These are phyloP conservation scores for Drosophila repleta DNA, from an alignment of 1,140 invertebrate genomes.

Conservation along the genomic window DNA sequence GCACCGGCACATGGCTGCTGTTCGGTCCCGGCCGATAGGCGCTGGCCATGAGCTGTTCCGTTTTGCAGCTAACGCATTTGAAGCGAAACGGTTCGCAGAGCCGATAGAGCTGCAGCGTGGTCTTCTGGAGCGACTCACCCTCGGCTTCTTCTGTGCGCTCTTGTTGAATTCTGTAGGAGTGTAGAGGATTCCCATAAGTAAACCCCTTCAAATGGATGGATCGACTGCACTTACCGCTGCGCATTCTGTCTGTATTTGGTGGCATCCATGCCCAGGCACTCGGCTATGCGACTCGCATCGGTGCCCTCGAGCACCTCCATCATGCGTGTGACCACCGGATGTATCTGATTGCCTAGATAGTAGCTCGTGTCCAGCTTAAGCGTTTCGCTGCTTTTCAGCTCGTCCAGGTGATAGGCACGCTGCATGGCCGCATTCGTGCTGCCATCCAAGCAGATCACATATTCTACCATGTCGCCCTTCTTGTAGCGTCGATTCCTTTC, in stretches of 20 bases:
- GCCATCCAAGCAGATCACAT: slow-evolving; percentile 97
- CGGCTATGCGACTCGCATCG: slow-evolving; percentile 94
- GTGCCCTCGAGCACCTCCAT: slow-evolving; percentile 98
- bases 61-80: slow-evolving; percentile 86
- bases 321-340: slow-evolving; percentile 96
- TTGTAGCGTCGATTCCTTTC: slow-evolving; percentile 92
- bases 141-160: slow-evolving; percentile 65
- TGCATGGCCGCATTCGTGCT: slow-evolving; percentile 92
- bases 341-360: slow-evolving; percentile 94
- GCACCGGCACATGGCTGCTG: slow-evolving; percentile 84
- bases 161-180: slow-evolving; percentile 31
- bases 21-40: slow-evolving; percentile 84
- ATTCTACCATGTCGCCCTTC: slow-evolving; percentile 97
- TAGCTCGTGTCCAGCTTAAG: slow-evolving; percentile 93
- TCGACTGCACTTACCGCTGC: slow-evolving; percentile 46
- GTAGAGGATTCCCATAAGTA: not conserved
- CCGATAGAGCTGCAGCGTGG: slow-evolving; percentile 89
- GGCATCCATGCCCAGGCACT: slow-evolving; percentile 91
- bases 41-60: slow-evolving; percentile 86
- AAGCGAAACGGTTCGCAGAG: slow-evolving; percentile 90
- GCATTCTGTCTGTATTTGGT: slow-evolving; percentile 80
- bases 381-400: slow-evolving; percentile 88
- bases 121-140: slow-evolving; percentile 83
- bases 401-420: slow-evolving; percentile 96
- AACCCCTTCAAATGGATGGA: not conserved